phyloP scores from a whole-genome alignment of 2,797 vertebrate genomes.

The Falco biarmicus region DNA sequence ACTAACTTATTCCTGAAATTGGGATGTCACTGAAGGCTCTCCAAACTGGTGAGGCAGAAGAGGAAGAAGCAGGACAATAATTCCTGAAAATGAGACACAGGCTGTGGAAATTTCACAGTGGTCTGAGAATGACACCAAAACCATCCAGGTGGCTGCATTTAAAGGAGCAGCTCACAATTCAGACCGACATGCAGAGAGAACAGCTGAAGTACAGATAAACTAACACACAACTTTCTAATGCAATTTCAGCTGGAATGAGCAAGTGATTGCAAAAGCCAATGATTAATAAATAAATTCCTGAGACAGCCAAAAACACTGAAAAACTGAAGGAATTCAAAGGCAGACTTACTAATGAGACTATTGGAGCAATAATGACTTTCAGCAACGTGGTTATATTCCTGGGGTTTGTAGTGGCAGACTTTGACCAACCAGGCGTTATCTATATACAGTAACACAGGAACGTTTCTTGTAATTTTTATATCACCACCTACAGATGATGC shows the following conservation, averaged over 20 bases:
- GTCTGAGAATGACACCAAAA: background rate
- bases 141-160: background rate
- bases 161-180: background rate
- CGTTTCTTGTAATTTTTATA: constrained; percentile 51
- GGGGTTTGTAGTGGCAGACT: constrained; percentile 44
- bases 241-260: background rate
- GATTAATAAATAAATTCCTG: background rate
- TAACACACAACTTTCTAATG: background rate
- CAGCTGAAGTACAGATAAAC: background rate
- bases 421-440: constrained; percentile 13
- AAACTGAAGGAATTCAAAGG: background rate
- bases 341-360: background rate
- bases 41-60: background rate
- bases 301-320: background rate
- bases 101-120: background rate
- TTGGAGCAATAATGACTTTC: constrained; percentile 9
- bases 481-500: constrained; percentile 46
- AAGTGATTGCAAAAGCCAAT: constrained; percentile 19
- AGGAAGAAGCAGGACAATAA: background rate
- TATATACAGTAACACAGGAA: constrained; percentile 31
- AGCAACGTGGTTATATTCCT: background rate
- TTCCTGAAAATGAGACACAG: background rate
- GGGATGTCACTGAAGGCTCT: background rate
- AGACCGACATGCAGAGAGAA: background rate
- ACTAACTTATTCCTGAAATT: background rate